Evolutionary conservation across 1,140 invertebrate genomes (phyloP).

Genomic region (Probaryconus sp.): DNA sequence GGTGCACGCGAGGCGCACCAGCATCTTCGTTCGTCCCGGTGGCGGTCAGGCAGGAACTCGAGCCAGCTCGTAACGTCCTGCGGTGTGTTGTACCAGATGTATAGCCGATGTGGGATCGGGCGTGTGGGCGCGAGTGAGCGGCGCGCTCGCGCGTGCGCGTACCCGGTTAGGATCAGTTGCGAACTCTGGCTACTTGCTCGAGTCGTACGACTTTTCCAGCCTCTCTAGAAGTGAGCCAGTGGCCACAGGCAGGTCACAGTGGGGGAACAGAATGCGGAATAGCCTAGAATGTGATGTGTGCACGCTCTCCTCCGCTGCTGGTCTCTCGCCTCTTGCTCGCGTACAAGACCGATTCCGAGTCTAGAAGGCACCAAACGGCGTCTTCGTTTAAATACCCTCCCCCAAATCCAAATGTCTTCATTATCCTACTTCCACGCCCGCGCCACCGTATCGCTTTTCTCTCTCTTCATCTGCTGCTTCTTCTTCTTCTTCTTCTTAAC

Average conservation of each 20-base stretch:
- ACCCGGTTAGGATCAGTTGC: constrained; percentile 18
- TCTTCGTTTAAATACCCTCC: constrained; percentile 50
- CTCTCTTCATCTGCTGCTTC: constrained; percentile 34
- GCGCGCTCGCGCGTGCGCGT: constrained; percentile 12
- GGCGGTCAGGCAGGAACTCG: constrained; percentile 11
- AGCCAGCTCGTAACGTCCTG: constrained; percentile 3
- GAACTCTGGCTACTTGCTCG: constrained; percentile 49
- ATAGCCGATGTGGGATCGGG: constrained; percentile 4
- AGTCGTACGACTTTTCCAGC: constrained; percentile 74
- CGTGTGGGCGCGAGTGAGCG: constrained; percentile 27
- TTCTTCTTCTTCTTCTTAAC: constrained; percentile 22
- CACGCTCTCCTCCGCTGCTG: constrained; percentile 63
- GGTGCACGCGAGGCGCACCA: constrained; percentile 23
- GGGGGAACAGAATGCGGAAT: constrained; percentile 79
- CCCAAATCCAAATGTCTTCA: constrained; percentile 51
- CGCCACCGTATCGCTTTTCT: constrained; percentile 31
- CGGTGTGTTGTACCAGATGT: constrained; percentile 26
- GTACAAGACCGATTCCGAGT: constrained; percentile 46
- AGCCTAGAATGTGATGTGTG: constrained; percentile 79
- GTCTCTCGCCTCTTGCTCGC: constrained; percentile 42
- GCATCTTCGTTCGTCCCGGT: constrained; percentile 22
- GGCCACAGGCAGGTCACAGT: constrained; percentile 64
- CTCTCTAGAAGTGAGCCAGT: constrained; percentile 71
- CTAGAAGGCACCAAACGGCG: constrained; percentile 33
- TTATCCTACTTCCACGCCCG: constrained; percentile 40